Conservation (phyloP, 2,888 invertebrate genomes). For the Chironomus tentans region DNA sequence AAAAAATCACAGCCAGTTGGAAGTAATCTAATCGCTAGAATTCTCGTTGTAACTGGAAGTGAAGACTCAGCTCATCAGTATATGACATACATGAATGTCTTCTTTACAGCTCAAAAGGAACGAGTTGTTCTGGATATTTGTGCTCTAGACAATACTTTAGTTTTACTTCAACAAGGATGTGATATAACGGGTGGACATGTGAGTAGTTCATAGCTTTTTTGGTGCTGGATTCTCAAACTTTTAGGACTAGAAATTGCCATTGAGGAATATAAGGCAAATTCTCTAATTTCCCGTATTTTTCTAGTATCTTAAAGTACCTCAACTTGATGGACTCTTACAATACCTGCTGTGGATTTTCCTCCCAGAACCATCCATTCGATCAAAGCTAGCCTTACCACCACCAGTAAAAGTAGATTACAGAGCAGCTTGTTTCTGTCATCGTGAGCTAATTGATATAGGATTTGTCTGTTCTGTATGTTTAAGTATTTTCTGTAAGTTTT, state of each 20-base stretch:
- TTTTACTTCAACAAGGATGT: slow-evolving; percentile 88
- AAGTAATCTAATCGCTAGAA: slow-evolving; percentile 61
- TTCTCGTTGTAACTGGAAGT: slow-evolving; percentile 81
- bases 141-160: slow-evolving; percentile 80
- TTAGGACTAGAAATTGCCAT: too few species aligned
- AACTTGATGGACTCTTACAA: slow-evolving; percentile 63
- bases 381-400: slow-evolving; percentile 78
- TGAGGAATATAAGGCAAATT: slow-evolving; percentile 32
- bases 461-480: slow-evolving; percentile 97
- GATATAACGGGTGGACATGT: slow-evolving; percentile 85
- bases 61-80: slow-evolving; percentile 89
- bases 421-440: slow-evolving; percentile 96
- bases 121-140: slow-evolving; percentile 88
- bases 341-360: slow-evolving; percentile 79
- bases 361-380: slow-evolving; percentile 70
- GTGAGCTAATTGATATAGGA: slow-evolving; percentile 89
- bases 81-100: slow-evolving; percentile 97
- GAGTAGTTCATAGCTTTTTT: too few species aligned
- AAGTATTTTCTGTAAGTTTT: slow-evolving; percentile 94
- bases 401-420: slow-evolving; percentile 89
- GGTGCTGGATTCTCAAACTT: slow-evolving; percentile 47
- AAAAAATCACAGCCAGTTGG: slow-evolving; percentile 55
- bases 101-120: slow-evolving; percentile 88
- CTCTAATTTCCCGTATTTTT: slow-evolving; percentile 25
- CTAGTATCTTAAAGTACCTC: slow-evolving; percentile 72